Conservation (phyloP, 2,797 vertebrate species). For the Pitangus sulphuratus region DNA sequence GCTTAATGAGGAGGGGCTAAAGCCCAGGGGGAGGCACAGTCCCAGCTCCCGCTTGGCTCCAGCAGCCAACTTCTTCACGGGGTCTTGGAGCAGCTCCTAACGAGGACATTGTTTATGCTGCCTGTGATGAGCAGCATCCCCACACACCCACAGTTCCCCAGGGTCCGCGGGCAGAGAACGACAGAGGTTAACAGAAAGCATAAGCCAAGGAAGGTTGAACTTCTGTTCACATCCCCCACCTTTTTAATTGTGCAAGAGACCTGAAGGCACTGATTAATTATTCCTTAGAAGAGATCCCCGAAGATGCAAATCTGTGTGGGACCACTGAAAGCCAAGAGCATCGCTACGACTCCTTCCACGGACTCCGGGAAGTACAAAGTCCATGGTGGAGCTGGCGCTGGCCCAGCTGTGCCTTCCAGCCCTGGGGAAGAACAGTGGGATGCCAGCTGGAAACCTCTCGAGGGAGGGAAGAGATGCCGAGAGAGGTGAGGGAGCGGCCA, state of each 20-base stretch:
- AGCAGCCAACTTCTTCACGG: constrained; percentile 72
- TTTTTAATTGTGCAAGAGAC: constrained; percentile 54
- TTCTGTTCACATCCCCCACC: constrained; percentile 15
- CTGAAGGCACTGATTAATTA: constrained; percentile 62
- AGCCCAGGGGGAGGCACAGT: constrained; percentile 86
- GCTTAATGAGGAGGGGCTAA: constrained; percentile 92
- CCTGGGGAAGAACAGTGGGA: not conserved
- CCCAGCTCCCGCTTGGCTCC: constrained; percentile 70
- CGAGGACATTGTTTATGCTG: constrained; percentile 76
- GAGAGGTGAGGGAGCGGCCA: not conserved
- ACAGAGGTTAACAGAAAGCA: constrained; percentile 74
- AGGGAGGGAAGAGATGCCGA: not conserved
- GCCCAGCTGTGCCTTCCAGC: not conserved
- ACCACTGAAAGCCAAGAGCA: not conserved
- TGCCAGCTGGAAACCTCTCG: not conserved
- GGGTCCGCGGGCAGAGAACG: constrained; percentile 58
- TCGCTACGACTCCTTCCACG: not conserved
- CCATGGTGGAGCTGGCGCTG: accelerated
- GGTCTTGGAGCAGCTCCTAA: constrained; percentile 78
- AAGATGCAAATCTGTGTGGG: not conserved
- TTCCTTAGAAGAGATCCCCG: not conserved
- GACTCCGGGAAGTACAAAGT: accelerated
- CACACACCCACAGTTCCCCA: constrained; percentile 36
- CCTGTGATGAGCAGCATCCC: constrained; percentile 68
- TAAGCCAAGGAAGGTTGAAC: constrained; percentile 69